Evolutionary conservation across 64 coral and sea anemone species (phyloP).

Genomic region (Trachythela sp.): DNA sequence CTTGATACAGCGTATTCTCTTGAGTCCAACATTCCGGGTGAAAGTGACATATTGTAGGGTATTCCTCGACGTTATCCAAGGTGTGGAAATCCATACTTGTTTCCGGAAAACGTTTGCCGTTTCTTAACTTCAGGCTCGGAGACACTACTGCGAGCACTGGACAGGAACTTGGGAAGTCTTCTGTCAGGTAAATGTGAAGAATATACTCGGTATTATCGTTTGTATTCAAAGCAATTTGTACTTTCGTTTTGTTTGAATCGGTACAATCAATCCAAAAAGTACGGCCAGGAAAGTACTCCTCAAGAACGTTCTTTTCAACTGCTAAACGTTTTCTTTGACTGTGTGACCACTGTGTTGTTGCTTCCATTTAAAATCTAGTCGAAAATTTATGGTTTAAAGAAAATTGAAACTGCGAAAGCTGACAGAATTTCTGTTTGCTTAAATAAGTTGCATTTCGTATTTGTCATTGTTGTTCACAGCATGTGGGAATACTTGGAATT

Average conservation of each 20-base stretch:
- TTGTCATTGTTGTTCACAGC: too few relatives aligned
- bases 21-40: neutral
- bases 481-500: too few relatives aligned
- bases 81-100: neutral
- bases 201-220: neutral
- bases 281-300: neutral
- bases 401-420: too few relatives aligned
- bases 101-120: neutral
- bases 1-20: neutral
- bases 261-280: neutral
- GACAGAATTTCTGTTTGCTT: too few relatives aligned
- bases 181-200: neutral
- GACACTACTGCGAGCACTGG: neutral
- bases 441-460: too few relatives aligned
- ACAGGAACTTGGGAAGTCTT: neutral
- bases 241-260: neutral
- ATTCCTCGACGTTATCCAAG: neutral
- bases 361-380: too few relatives aligned
- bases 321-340: neutral
- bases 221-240: neutral
- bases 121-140: neutral
- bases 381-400: too few relatives aligned
- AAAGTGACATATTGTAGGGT: neutral
- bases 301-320: neutral
- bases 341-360: neutral